Base-by-base conservation (phyloP, 2,888 invertebrate genomes). In the Erpobdella octoculata region DNA sequence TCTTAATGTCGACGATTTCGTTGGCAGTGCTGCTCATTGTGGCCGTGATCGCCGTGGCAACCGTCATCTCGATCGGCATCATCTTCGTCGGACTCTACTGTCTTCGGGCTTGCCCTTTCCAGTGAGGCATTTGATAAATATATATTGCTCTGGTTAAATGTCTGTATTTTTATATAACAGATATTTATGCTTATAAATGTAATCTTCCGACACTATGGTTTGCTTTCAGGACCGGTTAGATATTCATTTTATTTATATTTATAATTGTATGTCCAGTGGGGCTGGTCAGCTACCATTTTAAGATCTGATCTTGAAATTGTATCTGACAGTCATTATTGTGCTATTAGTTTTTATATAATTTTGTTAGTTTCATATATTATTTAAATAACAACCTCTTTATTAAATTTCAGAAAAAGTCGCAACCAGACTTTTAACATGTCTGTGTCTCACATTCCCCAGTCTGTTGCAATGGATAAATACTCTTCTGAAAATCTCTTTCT, bases 21-120 rank as follows among this genome's bases (percentile, higher is more conserved):
- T 37, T 59, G 36, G 15, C 61, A 62, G 58, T 36, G 37, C 33
- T 71, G 41, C 35, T 71, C 48, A 72, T 70, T 61, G 46, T 53
- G 31, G 28, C 48, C 15, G 70, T 70, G n/a, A 33, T 70, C 35
- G 41, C 41, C 18, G 28, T 70, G 36, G 70, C 70, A n/a, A 9
- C 64, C 38, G 28, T 70, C 18, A 70, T 70, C 37, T 64, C 64
- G 21, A 28, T 64, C 21, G 25, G 46, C 28, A 70, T 70, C 9
- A 64, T 70, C 53, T 38, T 70, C 2, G 33, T 70, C 21, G 70
- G 64, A 33, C 25, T 61, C 9, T 65, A 46, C 48, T 65, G 41
- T 28, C 37, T 71, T 28, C 21, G 65, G 46, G 35, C 35, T 25
- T 12, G 48, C 8, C 31, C 69, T 53, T 28, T 41, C n/a, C 21